A percentile compares a stretch with the other conserved stretches of the same genome.
These are phyloP conservation scores for Theristicus caerulescens DNA, from an alignment of 2,113 vertebrate species.

Conservation along the genomic window DNA sequence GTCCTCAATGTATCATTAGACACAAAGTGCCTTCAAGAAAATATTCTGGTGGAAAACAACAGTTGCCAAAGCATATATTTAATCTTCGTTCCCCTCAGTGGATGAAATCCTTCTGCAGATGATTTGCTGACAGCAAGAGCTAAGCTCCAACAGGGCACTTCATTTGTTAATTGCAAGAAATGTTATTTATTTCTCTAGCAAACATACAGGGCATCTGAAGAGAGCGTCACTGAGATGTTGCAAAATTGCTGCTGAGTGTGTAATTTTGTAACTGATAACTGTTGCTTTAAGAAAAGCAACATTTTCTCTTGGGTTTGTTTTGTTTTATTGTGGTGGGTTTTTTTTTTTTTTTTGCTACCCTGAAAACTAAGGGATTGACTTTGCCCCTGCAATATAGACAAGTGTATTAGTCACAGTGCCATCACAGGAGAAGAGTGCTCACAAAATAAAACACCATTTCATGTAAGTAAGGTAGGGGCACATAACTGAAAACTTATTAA, in stretches of 20 bases:
- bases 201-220: neutral
- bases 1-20: neutral
- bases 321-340: too few relatives aligned
- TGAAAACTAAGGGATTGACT: neutral
- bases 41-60: slow-evolving; percentile 5
- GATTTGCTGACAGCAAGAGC: slow-evolving; percentile 25
- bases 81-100: slow-evolving; percentile 15
- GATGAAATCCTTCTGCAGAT: neutral
- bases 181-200: slow-evolving; percentile 35
- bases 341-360: neutral
- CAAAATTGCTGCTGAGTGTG: neutral
- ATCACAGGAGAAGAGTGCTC: neutral
- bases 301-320: neutral
- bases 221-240: neutral
- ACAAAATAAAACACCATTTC: neutral
- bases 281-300: neutral
- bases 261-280: neutral
- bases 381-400: neutral
- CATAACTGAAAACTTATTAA: neutral
- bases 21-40: slow-evolving; percentile 16
- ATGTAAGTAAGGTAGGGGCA: neutral
- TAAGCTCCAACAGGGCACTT: neutral
- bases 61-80: slow-evolving; percentile 2
- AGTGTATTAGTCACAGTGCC: neutral
- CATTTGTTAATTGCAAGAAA: slow-evolving; percentile 44